Evolutionary conservation across 2,888 invertebrate genomes (phyloP).

Genomic region (Pasiphila rectangulata): DNA sequence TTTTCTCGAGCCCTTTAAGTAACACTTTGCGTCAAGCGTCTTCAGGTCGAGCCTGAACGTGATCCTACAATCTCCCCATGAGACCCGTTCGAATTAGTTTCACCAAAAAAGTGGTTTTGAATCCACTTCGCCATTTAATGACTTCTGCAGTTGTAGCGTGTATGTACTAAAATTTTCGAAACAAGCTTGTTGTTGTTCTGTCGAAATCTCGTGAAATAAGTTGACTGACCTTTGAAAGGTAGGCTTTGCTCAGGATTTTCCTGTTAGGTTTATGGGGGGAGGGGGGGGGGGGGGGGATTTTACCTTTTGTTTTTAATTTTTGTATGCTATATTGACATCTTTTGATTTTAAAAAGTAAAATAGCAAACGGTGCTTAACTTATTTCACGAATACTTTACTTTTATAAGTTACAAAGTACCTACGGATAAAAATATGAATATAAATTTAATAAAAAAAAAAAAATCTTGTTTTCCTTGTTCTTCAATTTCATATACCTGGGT

Average conservation of each 20-base stretch:
- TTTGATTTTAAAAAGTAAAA: too few species aligned
- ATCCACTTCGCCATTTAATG: neutral
- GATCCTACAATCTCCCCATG: neutral
- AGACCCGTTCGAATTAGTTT: neutral
- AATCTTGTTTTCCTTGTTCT: neutral
- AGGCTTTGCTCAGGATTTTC: neutral
- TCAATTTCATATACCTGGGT: too few species aligned
- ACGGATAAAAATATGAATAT: too few species aligned
- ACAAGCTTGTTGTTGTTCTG: neutral
- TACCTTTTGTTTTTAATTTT: too few species aligned
- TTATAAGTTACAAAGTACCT: too few species aligned
- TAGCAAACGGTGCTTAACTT: too few species aligned
- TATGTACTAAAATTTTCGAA: too few species aligned
- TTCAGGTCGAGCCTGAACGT: neutral
- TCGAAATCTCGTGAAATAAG: neutral
- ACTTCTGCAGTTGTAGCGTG: neutral
- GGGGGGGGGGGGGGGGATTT: too few species aligned
- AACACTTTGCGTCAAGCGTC: neutral
- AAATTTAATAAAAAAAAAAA: too few species aligned
- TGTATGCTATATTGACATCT: too few species aligned
- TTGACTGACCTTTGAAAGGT: neutral
- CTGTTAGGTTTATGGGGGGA: neutral
- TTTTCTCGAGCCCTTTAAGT: neutral
- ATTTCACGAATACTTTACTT: too few species aligned
- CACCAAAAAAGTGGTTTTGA: conserved; percentile 1